Evolutionary conservation across 2,797 vertebrate species (phyloP).

Genomic region (Galagoides demidoff): DNA sequence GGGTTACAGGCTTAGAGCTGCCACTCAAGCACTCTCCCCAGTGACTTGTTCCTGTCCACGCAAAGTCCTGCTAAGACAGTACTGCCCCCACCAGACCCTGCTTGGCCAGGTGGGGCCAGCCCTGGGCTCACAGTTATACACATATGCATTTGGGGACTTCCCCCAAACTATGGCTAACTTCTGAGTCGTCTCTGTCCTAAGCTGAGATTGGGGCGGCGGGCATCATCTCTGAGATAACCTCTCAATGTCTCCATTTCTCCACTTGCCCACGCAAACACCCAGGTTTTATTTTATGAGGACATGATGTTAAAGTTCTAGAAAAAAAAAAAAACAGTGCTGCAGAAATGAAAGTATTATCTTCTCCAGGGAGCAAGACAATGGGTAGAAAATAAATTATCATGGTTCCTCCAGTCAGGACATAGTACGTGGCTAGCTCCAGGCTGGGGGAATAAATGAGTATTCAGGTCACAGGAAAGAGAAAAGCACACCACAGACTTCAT

Average conservation of each 20-base stretch:
- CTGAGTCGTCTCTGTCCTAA: neutral
- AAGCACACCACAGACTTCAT: neutral
- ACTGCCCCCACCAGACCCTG: neutral
- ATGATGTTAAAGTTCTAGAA: neutral
- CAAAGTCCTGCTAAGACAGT: slow-evolving; percentile 73
- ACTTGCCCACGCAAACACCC: neutral
- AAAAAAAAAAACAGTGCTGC: no score
- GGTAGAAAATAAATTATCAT: neutral
- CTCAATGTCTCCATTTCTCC: neutral
- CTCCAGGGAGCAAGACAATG: neutral
- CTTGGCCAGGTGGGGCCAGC: no score
- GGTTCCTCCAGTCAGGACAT: neutral
- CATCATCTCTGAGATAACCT: neutral
- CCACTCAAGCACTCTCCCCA: slow-evolving; percentile 81
- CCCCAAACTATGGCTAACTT: neutral
- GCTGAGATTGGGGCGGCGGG: neutral
- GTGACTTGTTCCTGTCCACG: slow-evolving; percentile 68
- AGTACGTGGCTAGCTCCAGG: neutral
- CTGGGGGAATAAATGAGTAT: neutral
- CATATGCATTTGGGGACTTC: no score
- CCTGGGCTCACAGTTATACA: neutral
- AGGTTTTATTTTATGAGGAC: neutral
- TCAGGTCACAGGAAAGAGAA: neutral
- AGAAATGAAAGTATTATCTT: neutral
- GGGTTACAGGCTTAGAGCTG: slow-evolving; percentile 78